These are phyloP conservation scores for Coenonympha glycerion DNA, from an alignment of 2,888 invertebrate species.

Conservation along the genomic window DNA sequence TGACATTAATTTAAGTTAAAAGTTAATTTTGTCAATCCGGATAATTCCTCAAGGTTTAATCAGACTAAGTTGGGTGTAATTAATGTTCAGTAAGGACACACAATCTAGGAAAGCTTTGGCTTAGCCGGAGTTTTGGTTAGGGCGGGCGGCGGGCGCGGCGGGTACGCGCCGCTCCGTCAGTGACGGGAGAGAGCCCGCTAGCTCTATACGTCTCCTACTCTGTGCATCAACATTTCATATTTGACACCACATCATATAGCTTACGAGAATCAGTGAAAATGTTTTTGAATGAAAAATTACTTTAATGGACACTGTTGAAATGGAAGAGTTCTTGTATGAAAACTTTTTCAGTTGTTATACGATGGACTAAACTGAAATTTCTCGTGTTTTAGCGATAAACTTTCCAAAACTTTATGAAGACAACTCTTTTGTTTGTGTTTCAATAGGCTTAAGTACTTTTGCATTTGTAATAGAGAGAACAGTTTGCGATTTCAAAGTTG, in stretches of 20 bases:
- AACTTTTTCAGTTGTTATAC: not conserved
- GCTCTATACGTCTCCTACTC: conserved; percentile 47
- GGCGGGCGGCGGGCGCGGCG: conserved; percentile 34
- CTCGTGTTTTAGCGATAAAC: conserved; percentile 6
- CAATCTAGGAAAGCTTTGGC: conserved; percentile 72
- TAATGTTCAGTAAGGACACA: conserved; percentile 75
- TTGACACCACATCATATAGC: conserved; percentile 51
- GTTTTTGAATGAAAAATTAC: conserved; percentile 8
- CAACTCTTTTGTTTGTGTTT: not conserved
- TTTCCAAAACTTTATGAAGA: conserved; percentile 3
- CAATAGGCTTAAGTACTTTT: not conserved
- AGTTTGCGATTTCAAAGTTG: not conserved
- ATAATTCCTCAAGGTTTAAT: conserved; percentile 76
- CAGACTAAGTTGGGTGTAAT: conserved; percentile 75
- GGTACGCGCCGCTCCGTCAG: conserved; percentile 42
- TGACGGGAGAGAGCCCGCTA: conserved; percentile 52
- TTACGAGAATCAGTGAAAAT: conserved; percentile 9
- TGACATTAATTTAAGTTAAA: conserved; percentile 73
- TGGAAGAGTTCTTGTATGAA: not conserved
- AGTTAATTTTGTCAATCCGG: conserved; percentile 76
- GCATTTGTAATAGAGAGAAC: not conserved
- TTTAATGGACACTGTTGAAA: not conserved
- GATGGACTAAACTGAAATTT: not conserved
- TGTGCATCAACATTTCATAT: conserved; percentile 37
- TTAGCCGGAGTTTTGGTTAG: conserved; percentile 59